Evolutionary conservation across 2,888 invertebrate genomes (phyloP).

Genomic region (Lathronympha strigana): DNA sequence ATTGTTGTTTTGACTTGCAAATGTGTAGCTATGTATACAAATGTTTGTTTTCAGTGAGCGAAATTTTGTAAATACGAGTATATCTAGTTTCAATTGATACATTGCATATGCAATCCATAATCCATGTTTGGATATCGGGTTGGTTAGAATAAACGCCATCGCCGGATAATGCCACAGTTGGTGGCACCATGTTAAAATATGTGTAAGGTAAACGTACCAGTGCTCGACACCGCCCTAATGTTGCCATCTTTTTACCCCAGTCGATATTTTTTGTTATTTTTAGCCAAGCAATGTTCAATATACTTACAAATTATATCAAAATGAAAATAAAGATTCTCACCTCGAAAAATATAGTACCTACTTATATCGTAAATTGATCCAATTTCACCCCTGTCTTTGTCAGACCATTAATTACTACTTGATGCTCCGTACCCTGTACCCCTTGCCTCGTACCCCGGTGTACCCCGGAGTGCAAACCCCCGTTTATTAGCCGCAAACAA

Average conservation of each 20-base stretch:
- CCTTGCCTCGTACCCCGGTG: slow-evolving; percentile 58
- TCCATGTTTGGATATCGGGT: no score
- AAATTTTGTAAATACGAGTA: neutral
- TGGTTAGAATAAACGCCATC: no score
- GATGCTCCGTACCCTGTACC: slow-evolving; percentile 58
- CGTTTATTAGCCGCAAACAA: slow-evolving; percentile 80
- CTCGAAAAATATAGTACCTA: slow-evolving; percentile 58
- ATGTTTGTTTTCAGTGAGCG: neutral
- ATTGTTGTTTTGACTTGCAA: slow-evolving; percentile 19
- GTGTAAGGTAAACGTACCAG: no score
- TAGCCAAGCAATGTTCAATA: neutral
- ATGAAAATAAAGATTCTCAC: neutral
- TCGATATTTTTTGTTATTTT: no score
- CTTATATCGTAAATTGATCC: slow-evolving; percentile 79
- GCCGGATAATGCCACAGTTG: no score
- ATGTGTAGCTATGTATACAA: neutral
- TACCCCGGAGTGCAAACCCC: slow-evolving; percentile 57
- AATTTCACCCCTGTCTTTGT: slow-evolving; percentile 74
- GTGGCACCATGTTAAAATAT: no score
- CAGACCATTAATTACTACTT: slow-evolving; percentile 78
- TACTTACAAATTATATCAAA: neutral
- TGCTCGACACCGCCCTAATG: no score
- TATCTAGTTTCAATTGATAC: no score
- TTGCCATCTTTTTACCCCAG: no score
- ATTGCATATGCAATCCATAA: no score